Evolutionary conservation across 2,797 vertebrate genomes (phyloP).

Genomic region (Sebastes flavidus): DNA sequence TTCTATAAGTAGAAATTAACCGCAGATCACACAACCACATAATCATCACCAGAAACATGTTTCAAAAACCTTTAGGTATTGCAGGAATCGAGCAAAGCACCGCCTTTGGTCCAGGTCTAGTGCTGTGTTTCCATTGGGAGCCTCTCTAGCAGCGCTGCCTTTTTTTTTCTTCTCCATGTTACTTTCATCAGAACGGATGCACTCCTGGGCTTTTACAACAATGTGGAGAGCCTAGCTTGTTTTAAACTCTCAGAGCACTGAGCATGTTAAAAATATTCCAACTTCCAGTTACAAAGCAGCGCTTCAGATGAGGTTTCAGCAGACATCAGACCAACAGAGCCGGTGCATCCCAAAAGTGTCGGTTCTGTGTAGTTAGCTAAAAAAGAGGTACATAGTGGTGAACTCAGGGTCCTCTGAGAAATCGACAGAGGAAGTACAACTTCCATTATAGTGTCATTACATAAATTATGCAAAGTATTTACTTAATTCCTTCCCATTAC

Average conservation of each 20-base stretch:
- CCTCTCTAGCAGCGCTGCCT: not conserved
- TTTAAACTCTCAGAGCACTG: conserved; percentile 30
- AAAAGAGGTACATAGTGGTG: not conserved
- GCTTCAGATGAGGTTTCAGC: conserved; percentile 24
- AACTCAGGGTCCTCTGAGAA: not conserved
- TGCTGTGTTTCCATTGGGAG: conserved; percentile 21
- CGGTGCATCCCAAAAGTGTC: conserved; percentile 9
- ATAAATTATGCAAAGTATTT: conserved; percentile 68
- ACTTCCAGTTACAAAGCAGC: conserved; percentile 24
- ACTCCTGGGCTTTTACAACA: conserved; percentile 37
- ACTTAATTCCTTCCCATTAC: conserved; percentile 44
- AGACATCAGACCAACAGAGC: conserved; percentile 31
- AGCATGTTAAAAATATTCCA: conserved; percentile 46
- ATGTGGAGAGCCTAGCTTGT: conserved; percentile 5
- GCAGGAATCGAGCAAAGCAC: not conserved
- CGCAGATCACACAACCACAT: not conserved
- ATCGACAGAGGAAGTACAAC: not conserved
- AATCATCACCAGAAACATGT: not conserved
- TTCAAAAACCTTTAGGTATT: not conserved
- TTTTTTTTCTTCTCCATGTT: not conserved
- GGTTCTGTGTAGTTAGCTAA: conserved; percentile 21
- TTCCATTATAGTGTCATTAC: conserved; percentile 15
- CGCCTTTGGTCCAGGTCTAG: conserved; percentile 3
- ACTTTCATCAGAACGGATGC: conserved; percentile 30
- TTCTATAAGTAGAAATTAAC: not conserved